These are phyloP conservation scores for Pyralis farinalis DNA, from an alignment of 2,888 invertebrate genomes.

Conservation along the genomic window DNA sequence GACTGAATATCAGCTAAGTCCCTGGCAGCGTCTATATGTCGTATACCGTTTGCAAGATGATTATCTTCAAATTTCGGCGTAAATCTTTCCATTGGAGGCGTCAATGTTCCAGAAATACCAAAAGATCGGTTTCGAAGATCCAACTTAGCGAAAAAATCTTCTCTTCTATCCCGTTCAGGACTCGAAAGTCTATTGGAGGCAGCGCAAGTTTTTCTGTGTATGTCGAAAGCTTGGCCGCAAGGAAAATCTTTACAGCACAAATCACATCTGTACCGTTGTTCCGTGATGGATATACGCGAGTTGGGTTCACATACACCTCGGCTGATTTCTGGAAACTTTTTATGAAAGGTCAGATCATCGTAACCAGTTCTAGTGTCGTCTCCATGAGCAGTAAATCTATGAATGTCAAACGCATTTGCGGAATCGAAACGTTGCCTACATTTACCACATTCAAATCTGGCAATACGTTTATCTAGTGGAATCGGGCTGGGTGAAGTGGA, in stretches of 20 bases:
- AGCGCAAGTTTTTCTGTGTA: slow-evolving; percentile 80
- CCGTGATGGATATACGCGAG: slow-evolving; percentile 80
- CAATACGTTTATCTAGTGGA: slow-evolving; percentile 60
- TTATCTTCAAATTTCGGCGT: slow-evolving; percentile 65
- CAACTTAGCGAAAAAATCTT: slow-evolving; percentile 90
- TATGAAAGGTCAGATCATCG: slow-evolving; percentile 86
- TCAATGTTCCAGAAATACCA: slow-evolving; percentile 66
- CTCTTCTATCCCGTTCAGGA: slow-evolving; percentile 83
- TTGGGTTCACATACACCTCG: slow-evolving; percentile 85
- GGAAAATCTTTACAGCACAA: slow-evolving; percentile 87
- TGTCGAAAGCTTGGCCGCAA: slow-evolving; percentile 83
- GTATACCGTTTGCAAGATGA: slow-evolving; percentile 59
- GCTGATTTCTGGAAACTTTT: slow-evolving; percentile 90
- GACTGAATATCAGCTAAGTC: slow-evolving; percentile 94
- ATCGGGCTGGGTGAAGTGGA: slow-evolving; percentile 58
- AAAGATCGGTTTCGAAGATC: slow-evolving; percentile 87
- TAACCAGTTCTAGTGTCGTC: slow-evolving; percentile 83
- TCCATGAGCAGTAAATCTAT: slow-evolving; percentile 83
- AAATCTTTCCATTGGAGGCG: slow-evolving; percentile 66
- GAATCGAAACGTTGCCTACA: slow-evolving; percentile 89
- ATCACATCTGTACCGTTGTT: slow-evolving; percentile 85
- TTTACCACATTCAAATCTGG: slow-evolving; percentile 83
- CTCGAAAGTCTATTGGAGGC: slow-evolving; percentile 56
- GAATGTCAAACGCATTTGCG: slow-evolving; percentile 85
- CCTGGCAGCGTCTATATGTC: slow-evolving; percentile 81